phyloP scores from a whole-genome alignment of 64 coral and sea anemone genomes.

The Actinia equina region DNA sequence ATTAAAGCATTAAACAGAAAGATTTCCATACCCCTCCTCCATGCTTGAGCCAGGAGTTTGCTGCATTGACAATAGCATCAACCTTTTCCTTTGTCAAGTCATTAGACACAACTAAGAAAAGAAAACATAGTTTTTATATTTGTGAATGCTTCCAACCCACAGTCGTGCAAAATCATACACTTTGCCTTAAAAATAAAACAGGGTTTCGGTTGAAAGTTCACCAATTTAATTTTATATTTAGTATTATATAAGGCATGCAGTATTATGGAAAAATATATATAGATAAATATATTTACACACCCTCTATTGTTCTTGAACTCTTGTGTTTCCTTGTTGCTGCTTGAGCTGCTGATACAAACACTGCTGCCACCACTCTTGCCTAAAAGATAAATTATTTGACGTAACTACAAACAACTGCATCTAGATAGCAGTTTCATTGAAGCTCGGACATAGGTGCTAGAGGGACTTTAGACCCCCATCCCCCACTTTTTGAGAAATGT shows the following conservation, averaged over 20 bases:
- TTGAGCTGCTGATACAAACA: not conserved
- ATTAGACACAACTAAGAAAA: constrained; percentile 66
- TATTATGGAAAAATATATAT: not conserved
- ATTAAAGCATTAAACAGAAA: not conserved
- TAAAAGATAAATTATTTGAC: not conserved
- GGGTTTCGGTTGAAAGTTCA: not conserved
- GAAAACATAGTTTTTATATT: not conserved
- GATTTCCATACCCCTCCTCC: constrained; percentile 77
- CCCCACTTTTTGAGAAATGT: no score
- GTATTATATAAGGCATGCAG: no score
- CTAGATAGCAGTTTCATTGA: no score
- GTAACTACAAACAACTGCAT: not conserved
- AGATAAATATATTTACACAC: not conserved
- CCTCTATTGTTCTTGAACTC: not conserved
- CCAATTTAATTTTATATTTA: not conserved
- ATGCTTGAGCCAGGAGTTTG: constrained; percentile 82
- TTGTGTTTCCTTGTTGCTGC: not conserved
- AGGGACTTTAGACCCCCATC: no score
- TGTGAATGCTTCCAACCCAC: not conserved
- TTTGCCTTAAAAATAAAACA: not conserved
- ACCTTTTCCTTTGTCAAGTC: constrained; percentile 84
- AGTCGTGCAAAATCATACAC: not conserved
- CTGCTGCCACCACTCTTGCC: not conserved
- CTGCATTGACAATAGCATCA: constrained; percentile 86
- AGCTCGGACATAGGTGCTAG: no score